Percentiles rank a stretch among this genome's conserved stretches.
These are phyloP conservation scores for Halocaridina rubra DNA, from an alignment of 2,888 invertebrate species.

Conservation along the genomic window DNA sequence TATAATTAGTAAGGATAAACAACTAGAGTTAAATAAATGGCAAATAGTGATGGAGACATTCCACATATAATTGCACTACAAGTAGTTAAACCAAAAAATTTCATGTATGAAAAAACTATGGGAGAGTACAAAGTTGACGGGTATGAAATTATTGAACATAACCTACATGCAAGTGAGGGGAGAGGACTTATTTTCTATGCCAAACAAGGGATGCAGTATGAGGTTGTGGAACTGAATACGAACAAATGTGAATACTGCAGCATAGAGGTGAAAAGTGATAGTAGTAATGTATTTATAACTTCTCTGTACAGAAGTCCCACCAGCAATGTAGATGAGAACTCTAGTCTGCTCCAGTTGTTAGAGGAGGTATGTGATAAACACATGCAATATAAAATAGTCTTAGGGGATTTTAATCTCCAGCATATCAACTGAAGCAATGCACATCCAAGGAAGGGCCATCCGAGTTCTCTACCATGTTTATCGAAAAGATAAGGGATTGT, in stretches of 20 bases:
- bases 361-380: no score
- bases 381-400: no score
- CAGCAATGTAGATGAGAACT: background rate
- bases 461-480: background rate
- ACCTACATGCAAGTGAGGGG: background rate
- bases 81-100: slow-evolving; percentile 15
- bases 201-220: no score
- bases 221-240: background rate
- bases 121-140: background rate
- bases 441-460: background rate
- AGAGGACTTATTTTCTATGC: no score
- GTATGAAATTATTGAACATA: background rate
- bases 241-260: background rate
- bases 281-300: no score
- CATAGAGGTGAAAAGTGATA: no score
- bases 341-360: background rate
- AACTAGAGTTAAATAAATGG: background rate
- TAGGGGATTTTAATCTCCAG: background rate
- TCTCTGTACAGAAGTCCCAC: background rate
- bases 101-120: background rate
- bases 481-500: background rate
- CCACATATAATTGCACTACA: slow-evolving; percentile 5
- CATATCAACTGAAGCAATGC: background rate
- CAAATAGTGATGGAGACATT: background rate
- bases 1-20: background rate